Percentiles rank a stretch among this genome's conserved stretches.
Conservation (phyloP, 2,797 vertebrate species). For the Falco concolor region DNA sequence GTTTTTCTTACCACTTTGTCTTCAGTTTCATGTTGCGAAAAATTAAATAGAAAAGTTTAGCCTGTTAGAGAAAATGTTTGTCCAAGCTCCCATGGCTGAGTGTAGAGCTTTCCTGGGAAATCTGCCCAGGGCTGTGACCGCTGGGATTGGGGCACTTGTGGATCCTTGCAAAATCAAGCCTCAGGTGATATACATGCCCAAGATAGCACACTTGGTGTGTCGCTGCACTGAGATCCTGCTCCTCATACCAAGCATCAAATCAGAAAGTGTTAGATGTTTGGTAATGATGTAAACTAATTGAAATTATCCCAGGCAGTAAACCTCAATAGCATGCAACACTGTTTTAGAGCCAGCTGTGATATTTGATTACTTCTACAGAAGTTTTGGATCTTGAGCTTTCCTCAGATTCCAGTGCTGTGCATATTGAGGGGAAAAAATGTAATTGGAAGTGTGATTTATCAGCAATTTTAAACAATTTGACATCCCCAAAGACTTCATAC, state of each 20-base stretch:
- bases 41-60: not conserved
- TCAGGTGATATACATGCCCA: too few relatives aligned
- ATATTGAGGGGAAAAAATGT: fast-evolving
- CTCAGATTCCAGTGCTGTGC: not conserved
- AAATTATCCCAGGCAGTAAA: not conserved
- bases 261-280: not conserved
- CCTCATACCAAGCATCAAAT: fast-evolving
- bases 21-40: not conserved
- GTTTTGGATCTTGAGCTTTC: not conserved
- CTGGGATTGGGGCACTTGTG: not conserved
- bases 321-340: not conserved
- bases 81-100: not conserved
- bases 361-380: not conserved
- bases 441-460: not conserved
- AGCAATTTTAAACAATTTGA: not conserved
- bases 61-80: not conserved
- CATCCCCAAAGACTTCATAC: not conserved
- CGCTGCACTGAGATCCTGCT: fast-evolving
- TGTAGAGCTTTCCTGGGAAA: not conserved
- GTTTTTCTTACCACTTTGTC: not conserved
- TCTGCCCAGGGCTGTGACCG: not conserved
- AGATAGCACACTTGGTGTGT: fast-evolving
- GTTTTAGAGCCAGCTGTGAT: not conserved
- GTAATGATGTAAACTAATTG: not conserved
- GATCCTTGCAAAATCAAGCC: not conserved